Evolutionary conservation across 2,888 invertebrate genomes (phyloP).

Genomic region (Rhagonycha lutea): DNA sequence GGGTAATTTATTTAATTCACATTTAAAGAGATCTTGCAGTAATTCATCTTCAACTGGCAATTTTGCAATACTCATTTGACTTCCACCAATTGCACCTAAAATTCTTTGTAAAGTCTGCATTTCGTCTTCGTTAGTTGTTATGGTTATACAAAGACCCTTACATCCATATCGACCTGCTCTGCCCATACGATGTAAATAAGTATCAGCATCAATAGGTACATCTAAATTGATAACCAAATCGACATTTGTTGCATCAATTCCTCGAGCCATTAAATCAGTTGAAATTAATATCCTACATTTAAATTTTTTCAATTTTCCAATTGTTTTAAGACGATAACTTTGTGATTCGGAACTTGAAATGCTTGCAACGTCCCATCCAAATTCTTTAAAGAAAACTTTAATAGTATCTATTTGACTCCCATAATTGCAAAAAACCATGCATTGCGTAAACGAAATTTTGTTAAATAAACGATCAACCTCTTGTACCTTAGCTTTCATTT

Average conservation of each 20-base stretch:
- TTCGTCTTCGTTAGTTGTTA: constrained; percentile 72
- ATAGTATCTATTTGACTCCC: constrained; percentile 83
- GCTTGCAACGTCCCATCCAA: constrained; percentile 78
- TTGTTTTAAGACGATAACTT: constrained; percentile 72
- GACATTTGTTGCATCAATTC: constrained; percentile 91
- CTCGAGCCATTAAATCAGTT: constrained; percentile 90
- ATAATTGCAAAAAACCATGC: constrained; percentile 88
- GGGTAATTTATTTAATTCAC: constrained; percentile 40
- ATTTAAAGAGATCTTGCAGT: constrained; percentile 43
- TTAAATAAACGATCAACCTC: constrained; percentile 71
- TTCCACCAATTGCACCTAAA: constrained; percentile 61
- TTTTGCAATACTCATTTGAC: constrained; percentile 57
- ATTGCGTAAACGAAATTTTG: constrained; percentile 81
- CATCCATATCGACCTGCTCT: constrained; percentile 93
- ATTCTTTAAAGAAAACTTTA: constrained; percentile 68
- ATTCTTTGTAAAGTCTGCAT: constrained; percentile 61
- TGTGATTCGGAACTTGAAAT: constrained; percentile 84
- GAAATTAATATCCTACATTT: constrained; percentile 85
- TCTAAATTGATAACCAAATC: constrained; percentile 94
- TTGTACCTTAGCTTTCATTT: constrained; percentile 69
- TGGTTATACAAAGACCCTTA: constrained; percentile 77
- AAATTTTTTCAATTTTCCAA: constrained; percentile 78
- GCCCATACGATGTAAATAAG: constrained; percentile 93
- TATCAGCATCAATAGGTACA: constrained; percentile 76
- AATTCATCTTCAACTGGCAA: constrained; percentile 51